These are phyloP conservation scores for Catocala nupta DNA, from an alignment of 2,888 invertebrate genomes.

Conservation along the genomic window DNA sequence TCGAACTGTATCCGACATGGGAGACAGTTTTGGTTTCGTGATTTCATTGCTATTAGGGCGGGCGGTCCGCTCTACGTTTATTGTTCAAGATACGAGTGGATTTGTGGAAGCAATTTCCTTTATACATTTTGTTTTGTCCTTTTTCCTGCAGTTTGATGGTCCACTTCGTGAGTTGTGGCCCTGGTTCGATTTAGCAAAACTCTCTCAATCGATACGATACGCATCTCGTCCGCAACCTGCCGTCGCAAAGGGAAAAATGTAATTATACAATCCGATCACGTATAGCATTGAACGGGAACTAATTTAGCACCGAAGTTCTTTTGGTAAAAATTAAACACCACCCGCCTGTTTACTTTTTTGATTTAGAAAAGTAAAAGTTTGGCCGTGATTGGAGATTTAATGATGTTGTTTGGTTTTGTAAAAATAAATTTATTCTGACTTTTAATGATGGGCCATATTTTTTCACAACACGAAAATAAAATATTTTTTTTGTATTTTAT, in stretches of 20 bases:
- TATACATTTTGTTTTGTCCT: constrained; percentile 88
- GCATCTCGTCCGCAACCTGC: constrained; percentile 72
- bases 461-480: no score
- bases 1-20: constrained; percentile 71
- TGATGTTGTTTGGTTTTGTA: constrained; percentile 8
- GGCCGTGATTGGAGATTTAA: constrained; percentile 16
- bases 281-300: constrained; percentile 78
- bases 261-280: constrained; percentile 83
- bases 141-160: constrained; percentile 86
- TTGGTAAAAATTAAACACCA: constrained; percentile 52
- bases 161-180: constrained; percentile 82
- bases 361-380: constrained; percentile 35
- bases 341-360: constrained; percentile 42
- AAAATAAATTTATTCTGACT: constrained; percentile 1
- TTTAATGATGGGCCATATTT: not conserved
- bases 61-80: constrained; percentile 83
- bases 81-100: constrained; percentile 87
- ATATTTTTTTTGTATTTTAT: no score
- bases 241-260: constrained; percentile 69
- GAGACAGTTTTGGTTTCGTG: constrained; percentile 86
- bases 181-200: constrained; percentile 82
- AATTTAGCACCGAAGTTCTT: constrained; percentile 78
- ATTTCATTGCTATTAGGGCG: constrained; percentile 87
- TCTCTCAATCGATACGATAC: constrained; percentile 79
- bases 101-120: constrained; percentile 88